A percentile compares a stretch with the other conserved stretches of the same genome.
These are phyloP conservation scores for Nesoenas mayeri DNA, from an alignment of 2,113 vertebrate species.

Conservation along the genomic window DNA sequence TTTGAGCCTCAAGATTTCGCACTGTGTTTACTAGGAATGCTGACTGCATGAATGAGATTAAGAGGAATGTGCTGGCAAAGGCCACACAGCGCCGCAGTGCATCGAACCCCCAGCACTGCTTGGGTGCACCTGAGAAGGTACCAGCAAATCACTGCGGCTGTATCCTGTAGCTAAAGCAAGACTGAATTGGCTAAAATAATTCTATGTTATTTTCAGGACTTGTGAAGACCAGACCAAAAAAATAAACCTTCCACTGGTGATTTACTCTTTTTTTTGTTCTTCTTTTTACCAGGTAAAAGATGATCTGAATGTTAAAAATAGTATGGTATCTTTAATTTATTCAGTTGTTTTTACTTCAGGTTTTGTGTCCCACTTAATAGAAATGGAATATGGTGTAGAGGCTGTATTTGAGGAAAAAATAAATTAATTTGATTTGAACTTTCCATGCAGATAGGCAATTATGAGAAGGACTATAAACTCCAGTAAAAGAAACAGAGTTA, in stretches of 20 bases:
- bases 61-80: neutral
- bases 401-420: neutral
- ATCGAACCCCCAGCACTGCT: neutral
- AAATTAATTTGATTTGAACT: neutral
- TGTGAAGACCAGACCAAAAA: neutral
- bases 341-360: neutral
- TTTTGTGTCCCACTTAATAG: neutral
- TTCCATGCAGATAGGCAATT: neutral
- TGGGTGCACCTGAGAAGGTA: neutral
- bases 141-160: neutral
- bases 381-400: neutral
- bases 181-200: neutral
- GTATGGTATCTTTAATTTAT: neutral
- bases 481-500: neutral
- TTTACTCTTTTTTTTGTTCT: neutral
- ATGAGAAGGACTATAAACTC: neutral
- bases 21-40: neutral
- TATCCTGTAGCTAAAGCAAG: neutral
- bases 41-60: neutral
- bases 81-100: accelerated
- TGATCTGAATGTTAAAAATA: neutral
- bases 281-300: neutral
- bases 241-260: accelerated
- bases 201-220: neutral
- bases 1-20: neutral